These are phyloP conservation scores for Yponomeuta sedellus DNA, from an alignment of 2,888 invertebrate genomes.

Conservation along the genomic window DNA sequence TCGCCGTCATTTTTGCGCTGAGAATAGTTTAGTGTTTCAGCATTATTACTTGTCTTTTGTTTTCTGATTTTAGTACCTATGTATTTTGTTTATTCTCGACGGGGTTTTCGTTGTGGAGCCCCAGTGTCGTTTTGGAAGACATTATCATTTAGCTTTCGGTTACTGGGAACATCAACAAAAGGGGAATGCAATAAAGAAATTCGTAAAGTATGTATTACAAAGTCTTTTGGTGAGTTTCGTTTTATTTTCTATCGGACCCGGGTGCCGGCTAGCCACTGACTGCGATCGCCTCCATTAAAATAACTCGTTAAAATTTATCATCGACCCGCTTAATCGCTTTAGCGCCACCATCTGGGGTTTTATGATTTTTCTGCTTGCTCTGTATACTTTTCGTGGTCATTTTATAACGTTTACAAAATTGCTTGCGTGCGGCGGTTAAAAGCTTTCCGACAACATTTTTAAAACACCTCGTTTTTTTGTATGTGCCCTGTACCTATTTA, in stretches of 20 bases:
- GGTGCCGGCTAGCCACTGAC: slow-evolving; percentile 69
- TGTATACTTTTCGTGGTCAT: slow-evolving; percentile 69
- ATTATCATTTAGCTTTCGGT: slow-evolving; percentile 33
- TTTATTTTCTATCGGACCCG: slow-evolving; percentile 72
- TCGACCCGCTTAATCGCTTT: slow-evolving; percentile 76
- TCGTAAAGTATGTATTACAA: slow-evolving; percentile 29
- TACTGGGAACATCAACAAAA: slow-evolving; percentile 24
- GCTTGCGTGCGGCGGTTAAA: slow-evolving; percentile 52
- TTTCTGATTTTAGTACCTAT: slow-evolving; percentile 20
- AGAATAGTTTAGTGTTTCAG: slow-evolving; percentile 21
- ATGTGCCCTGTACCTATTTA: background rate
- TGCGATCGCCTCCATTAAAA: slow-evolving; percentile 76
- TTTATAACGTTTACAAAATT: slow-evolving; percentile 66
- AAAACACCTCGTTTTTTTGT: slow-evolving; percentile 21
- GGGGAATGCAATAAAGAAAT: slow-evolving; percentile 18
- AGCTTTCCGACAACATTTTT: slow-evolving; percentile 35
- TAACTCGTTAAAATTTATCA: slow-evolving; percentile 78
- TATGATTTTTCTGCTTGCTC: slow-evolving; percentile 75
- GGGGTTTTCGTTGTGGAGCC: background rate
- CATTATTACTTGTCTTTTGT: slow-evolving; percentile 21
- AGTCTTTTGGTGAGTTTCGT: slow-evolving; percentile 60
- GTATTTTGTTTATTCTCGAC: background rate
- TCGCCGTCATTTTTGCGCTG: slow-evolving; percentile 53
- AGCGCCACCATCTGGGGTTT: slow-evolving; percentile 76
- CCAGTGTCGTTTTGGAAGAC: slow-evolving; percentile 19